Evolutionary conservation across 2,888 invertebrate genomes (phyloP).

Genomic region (Hedya salicella): DNA sequence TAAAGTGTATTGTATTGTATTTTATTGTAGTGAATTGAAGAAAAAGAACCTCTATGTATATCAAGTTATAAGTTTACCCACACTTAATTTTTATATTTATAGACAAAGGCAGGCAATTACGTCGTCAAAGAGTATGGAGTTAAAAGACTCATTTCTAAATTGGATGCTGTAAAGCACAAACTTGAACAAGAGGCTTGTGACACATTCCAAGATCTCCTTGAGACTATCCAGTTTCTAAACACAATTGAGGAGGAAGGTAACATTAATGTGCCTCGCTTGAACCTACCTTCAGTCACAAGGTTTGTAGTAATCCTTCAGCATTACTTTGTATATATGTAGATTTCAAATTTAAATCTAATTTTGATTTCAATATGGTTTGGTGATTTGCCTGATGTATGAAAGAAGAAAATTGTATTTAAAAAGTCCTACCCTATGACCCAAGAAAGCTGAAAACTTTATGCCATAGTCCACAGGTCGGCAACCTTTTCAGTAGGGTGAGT

Average conservation of each 20-base stretch:
- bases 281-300: constrained; percentile 76
- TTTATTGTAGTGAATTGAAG: too few relatives aligned
- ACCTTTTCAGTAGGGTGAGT: too few relatives aligned
- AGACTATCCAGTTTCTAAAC: constrained; percentile 71
- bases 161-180: constrained; percentile 72
- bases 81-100: constrained; percentile 51
- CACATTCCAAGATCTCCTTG: constrained; percentile 74
- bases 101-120: constrained; percentile 82
- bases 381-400: too few relatives aligned
- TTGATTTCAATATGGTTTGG: too few relatives aligned
- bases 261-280: constrained; percentile 64
- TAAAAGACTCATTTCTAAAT: constrained; percentile 65
- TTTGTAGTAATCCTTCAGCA: constrained; percentile 64
- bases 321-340: constrained; percentile 47
- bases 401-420: too few relatives aligned
- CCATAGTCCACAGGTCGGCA: too few relatives aligned
- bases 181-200: constrained; percentile 69
- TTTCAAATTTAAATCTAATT: too few relatives aligned
- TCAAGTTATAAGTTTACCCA: too few relatives aligned
- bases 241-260: constrained; percentile 72
- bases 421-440: too few relatives aligned
- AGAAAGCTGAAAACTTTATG: too few relatives aligned
- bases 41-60: too few relatives aligned
- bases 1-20: too few relatives aligned
- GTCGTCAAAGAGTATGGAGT: constrained; percentile 81